Percentiles rank a stretch among this genome's conserved stretches.
These are phyloP conservation scores for Tokudaia muenninki DNA, from an alignment of 2,797 vertebrate species.

Conservation along the genomic window DNA sequence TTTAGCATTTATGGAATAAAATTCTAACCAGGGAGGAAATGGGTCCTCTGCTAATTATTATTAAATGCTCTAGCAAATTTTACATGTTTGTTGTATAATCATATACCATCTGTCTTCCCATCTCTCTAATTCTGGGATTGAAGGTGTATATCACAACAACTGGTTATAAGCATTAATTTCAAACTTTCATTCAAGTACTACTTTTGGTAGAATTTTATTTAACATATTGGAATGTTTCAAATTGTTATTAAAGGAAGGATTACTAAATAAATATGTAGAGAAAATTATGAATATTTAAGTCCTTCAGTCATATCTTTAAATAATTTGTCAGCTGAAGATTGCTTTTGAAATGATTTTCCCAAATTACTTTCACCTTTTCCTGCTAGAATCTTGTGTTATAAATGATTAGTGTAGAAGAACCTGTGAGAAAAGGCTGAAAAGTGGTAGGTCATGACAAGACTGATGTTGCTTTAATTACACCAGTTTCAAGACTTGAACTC, in stretches of 20 bases:
- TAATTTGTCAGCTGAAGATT: slow-evolving; percentile 69
- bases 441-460: slow-evolving; percentile 13
- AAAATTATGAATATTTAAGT: slow-evolving; percentile 67
- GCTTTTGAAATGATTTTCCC: slow-evolving; percentile 69
- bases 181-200: neutral
- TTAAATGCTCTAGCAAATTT: slow-evolving; percentile 10
- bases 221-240: slow-evolving; percentile 50
- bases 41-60: neutral
- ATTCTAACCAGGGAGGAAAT: neutral
- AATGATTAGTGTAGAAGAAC: slow-evolving; percentile 66
- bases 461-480: slow-evolving; percentile 61
- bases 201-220: slow-evolving; percentile 51
- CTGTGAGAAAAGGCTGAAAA: slow-evolving; percentile 68
- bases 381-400: slow-evolving; percentile 72
- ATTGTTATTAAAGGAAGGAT: slow-evolving; percentile 62
- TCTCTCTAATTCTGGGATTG: neutral
- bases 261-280: slow-evolving; percentile 50
- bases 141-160: neutral
- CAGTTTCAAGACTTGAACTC: slow-evolving; percentile 58
- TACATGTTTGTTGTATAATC: slow-evolving; percentile 13
- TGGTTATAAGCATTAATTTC: neutral
- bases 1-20: slow-evolving; percentile 24
- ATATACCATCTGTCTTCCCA: neutral
- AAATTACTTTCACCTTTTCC: slow-evolving; percentile 63
- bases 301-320: slow-evolving; percentile 33